Conservation (phyloP, 30 jellyfish, hydroid and myxozoan genomes). For the Pseudorhiza aurosa region DNA sequence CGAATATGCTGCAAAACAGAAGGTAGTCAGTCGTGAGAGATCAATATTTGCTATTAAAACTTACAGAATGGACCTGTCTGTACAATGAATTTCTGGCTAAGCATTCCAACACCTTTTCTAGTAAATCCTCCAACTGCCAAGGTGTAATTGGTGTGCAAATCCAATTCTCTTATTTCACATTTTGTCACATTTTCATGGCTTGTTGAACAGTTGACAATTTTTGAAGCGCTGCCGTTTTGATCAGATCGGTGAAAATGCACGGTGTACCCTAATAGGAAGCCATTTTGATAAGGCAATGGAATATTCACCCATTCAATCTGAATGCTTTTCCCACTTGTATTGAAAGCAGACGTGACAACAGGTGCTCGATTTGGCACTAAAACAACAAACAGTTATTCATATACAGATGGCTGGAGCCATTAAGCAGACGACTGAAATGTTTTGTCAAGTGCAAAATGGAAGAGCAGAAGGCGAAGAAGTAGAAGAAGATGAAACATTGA, state of each 20-base stretch:
- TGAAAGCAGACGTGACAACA: conserved; percentile 18
- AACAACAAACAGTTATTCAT: not conserved
- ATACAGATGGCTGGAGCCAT: too few relatives aligned
- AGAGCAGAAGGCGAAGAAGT: too few relatives aligned
- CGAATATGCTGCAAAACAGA: too few relatives aligned
- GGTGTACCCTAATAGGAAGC: conserved; percentile 56
- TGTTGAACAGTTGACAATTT: conserved; percentile 13
- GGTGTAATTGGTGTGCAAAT: conserved; percentile 43
- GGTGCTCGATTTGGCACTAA: conserved; percentile 67
- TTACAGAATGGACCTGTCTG: conserved; percentile 70
- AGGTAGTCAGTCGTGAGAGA: too few relatives aligned
- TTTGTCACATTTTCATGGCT: not conserved
- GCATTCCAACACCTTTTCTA: conserved; percentile 57
- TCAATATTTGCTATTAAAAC: too few relatives aligned
- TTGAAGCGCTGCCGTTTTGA: not conserved
- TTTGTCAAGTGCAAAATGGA: too few relatives aligned
- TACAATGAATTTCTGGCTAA: conserved; percentile 9
- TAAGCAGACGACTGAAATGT: too few relatives aligned
- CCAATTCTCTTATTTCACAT: conserved; percentile 19
- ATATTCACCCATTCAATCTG: conserved; percentile 38
- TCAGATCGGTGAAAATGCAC: conserved; percentile 38
- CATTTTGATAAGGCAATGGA: conserved; percentile 38
- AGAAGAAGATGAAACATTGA: too few relatives aligned
- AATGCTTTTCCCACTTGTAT: conserved; percentile 66
- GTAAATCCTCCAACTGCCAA: conserved; percentile 64